Conservation (phyloP, 2,888 invertebrate species). For the Harpalus rufipes region DNA sequence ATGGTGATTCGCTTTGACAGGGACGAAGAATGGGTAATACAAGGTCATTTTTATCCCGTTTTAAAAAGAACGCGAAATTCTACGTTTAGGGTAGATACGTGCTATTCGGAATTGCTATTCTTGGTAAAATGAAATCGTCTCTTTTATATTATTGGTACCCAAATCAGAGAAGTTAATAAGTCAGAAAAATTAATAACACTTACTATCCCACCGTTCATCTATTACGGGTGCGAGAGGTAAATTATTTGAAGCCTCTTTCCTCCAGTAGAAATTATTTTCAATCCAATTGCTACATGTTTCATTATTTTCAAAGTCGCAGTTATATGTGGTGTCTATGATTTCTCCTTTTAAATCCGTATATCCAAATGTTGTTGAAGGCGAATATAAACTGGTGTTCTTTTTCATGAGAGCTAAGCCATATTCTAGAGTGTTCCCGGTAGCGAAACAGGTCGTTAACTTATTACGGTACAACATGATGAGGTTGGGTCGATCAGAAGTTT, state of each 20-base stretch:
- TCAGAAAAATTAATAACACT: neutral
- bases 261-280: neutral
- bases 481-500: constrained; percentile 27
- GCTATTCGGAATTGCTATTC: no score
- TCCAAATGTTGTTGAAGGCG: neutral
- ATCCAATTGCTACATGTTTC: neutral
- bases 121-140: no score
- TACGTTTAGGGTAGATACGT: no score
- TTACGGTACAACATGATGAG: constrained; percentile 44
- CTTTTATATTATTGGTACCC: neutral
- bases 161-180: neutral
- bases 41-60: no score
- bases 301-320: constrained; percentile 40
- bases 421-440: constrained; percentile 9
- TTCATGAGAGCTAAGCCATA: constrained; percentile 30
- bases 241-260: neutral
- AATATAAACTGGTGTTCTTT: neutral
- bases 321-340: neutral
- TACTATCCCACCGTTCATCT: constrained; percentile 59
- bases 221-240: neutral
- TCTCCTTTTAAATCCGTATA: constrained; percentile 18
- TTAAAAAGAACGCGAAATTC: no score
- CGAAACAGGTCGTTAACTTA: constrained; percentile 18
- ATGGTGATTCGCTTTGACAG: no score
- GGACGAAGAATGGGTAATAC: no score